Base-by-base conservation (phyloP, 1,140 invertebrate genomes). In the Drosophila orena region DNA sequence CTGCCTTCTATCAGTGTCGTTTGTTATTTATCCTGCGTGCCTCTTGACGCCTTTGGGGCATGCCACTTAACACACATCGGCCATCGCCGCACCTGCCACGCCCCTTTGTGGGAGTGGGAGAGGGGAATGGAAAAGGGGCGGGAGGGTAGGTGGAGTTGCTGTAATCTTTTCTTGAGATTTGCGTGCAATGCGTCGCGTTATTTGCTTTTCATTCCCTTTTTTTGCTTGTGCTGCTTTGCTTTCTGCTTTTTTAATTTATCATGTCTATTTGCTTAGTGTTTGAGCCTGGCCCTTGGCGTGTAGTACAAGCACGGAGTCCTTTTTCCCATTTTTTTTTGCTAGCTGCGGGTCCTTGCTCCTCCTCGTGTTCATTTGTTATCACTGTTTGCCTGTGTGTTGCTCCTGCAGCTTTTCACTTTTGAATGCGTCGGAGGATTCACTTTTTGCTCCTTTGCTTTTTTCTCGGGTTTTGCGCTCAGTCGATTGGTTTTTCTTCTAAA, bases 251-350 rank as follows among this genome's bases (percentile, higher is more conserved):
- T 89, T 88, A 88, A 89, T 88, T 88, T 88, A 88, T 88, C 83
- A 88, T 88, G 84, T 88, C 83, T 89, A 89, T 86, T 86, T 86
- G 84, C 88, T 89, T 83, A 83, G 84, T 83, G 75, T 69, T 78
- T 65, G 62, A 70, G 66, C 66, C 65, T 68, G 77, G 59, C 64
- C 79, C 74, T 59, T 70, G 68, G 81, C 71, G 65, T 78, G 81
- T 71, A 65, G 52, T 81, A 72, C 65, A 70, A 62, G 56, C 56
- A 17, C 24, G 59, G 44, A 71, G 49, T 37, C 62, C 62, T 47
- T 65, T 62, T 12, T 22, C 15, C 15, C 42, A 14, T 30, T 27
- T 43, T 8, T 3, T 43, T 44, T 44, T 20, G 24, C 15, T 44
- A 34, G 34, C 49, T 50, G 35, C 10, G 17, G 42, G 20, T 44